Conservation (phyloP, 1,140 invertebrate genomes). For the Latrodectus geometricus region DNA sequence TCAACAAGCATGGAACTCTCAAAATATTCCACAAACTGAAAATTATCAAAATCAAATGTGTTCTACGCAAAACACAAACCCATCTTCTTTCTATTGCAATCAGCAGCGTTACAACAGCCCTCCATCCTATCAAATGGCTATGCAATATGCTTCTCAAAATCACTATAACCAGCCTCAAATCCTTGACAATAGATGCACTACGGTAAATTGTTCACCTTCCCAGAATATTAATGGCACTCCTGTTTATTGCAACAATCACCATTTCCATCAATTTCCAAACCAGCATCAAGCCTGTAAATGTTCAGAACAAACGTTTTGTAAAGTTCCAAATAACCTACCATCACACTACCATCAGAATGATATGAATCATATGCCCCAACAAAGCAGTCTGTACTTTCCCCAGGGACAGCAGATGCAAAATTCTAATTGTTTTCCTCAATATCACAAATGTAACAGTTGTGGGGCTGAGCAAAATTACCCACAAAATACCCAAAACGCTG, state of each 20-base stretch:
- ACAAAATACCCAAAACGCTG: background rate
- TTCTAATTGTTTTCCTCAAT: constrained; percentile 23
- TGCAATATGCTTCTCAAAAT: constrained; percentile 22
- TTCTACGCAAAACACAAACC: constrained; percentile 9
- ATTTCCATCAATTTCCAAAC: background rate
- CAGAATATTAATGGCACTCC: constrained; percentile 15
- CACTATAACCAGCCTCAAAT: constrained; percentile 3
- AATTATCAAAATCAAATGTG: constrained; percentile 24
- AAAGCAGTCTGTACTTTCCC: constrained; percentile 14
- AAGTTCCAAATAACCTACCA: constrained; percentile 11
- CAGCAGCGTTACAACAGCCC: constrained; percentile 38
- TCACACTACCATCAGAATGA: background rate
- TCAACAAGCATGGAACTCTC: constrained; percentile 35
- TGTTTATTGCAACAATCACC: constrained; percentile 23
- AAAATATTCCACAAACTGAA: constrained; percentile 11
- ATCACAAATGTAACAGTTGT: constrained; percentile 42
- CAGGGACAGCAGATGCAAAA: background rate
- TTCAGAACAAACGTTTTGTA: background rate
- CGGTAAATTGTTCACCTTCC: constrained; percentile 3
- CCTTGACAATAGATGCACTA: constrained; percentile 10
- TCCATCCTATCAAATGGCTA: constrained; percentile 20
- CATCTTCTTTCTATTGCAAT: constrained; percentile 22
- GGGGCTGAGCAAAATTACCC: constrained; percentile 15
- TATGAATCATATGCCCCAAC: background rate
- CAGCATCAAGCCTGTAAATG: constrained; percentile 8